Percentiles rank a stretch among this genome's conserved stretches.
Conservation (phyloP, 2,797 vertebrate genomes). For the Todus mexicanus region DNA sequence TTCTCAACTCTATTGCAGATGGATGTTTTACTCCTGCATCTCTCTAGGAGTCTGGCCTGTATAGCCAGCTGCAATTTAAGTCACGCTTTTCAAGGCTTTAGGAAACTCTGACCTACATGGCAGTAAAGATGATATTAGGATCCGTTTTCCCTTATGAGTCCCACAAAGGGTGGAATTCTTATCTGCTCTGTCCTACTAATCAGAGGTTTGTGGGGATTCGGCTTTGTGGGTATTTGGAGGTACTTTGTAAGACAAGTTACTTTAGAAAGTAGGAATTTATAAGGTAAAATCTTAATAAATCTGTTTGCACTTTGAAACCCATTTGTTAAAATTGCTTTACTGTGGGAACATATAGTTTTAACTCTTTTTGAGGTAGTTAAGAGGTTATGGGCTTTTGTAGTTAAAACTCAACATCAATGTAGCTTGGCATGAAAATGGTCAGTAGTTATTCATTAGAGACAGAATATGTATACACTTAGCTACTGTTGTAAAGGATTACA, state of each 20-base stretch:
- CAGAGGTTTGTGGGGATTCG: background rate
- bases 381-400: background rate
- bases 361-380: background rate
- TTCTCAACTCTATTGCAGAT: background rate
- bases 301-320: background rate
- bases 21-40: background rate
- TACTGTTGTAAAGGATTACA: background rate
- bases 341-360: background rate
- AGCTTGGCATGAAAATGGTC: background rate
- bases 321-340: background rate
- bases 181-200: background rate
- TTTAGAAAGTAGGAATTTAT: background rate
- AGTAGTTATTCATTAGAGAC: background rate
- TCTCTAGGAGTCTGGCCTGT: background rate
- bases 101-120: background rate
- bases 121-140: background rate
- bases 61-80: background rate
- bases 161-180: background rate
- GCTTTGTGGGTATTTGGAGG: background rate
- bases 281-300: background rate
- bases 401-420: background rate
- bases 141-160: background rate
- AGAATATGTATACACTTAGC: background rate
- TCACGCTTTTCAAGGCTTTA: background rate
- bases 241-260: background rate